Evolutionary conservation across 1,140 invertebrate genomes (phyloP), one percentile per base, ranked within the genome.

Genomic region (Pseudomyrmex dendroicus): DNA sequence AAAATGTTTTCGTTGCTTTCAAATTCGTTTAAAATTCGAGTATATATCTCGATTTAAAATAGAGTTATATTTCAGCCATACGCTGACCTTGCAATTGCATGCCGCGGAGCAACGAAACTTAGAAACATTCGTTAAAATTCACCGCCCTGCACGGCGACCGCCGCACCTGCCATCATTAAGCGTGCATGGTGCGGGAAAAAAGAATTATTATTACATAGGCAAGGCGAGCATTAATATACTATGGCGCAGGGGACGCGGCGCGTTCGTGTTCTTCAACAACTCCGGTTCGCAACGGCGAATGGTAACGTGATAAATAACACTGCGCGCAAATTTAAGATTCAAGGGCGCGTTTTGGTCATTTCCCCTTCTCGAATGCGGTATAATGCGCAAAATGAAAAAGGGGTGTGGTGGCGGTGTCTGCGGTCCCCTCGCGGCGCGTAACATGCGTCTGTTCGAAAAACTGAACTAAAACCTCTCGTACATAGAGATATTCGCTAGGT

Each of bases 91-190:
- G 46, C 8, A 48, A 54, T 76, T n/a, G 35, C 35, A 35, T 35
- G 64, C 12, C 20, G 35, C 12, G 44, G 50, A 70, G 46, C 22
- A 25, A 15, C 22, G 67, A 25, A 70, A 70, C 44, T 78, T 70
- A 12, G 17, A 7, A 52, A 13, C 44, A 70, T 48, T 80, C 66
- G 46, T 72, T 70, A 56, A 80, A 80, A 80, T 80, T 80, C 66
- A 80, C 35, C 66, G 25, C 35, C 54, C 20, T 50, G 56, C 20
- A 35, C 50, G n/a, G 50, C 62, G 59, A 46, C 48, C 62, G 62
- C 35, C 44, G 76, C 76, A 80, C 76, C 76, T 80, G 76, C 76
- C 76, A 56, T 80, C 76, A 80, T 80, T 80, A 80, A 80, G 66
- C 66, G 76, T 35, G 76, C 76, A 78, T 57, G 64, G 64, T 59